These are phyloP conservation scores for Eulithis prunata DNA, from an alignment of 2,888 invertebrate genomes.

Conservation along the genomic window DNA sequence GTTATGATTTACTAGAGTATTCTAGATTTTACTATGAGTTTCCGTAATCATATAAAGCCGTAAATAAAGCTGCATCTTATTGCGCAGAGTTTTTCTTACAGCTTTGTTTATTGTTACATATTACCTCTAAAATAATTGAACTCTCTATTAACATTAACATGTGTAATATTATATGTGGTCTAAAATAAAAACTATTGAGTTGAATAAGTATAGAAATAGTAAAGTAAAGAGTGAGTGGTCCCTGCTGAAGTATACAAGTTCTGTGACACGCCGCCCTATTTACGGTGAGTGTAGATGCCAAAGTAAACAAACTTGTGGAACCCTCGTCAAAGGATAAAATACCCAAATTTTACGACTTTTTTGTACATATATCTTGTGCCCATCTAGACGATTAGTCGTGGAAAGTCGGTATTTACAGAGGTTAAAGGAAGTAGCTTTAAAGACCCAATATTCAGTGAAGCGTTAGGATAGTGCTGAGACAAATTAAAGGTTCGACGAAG, in stretches of 20 bases:
- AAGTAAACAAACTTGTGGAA: slow-evolving; percentile 42
- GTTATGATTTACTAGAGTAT: neutral
- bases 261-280: slow-evolving; percentile 30
- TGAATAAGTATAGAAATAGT: neutral
- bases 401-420: slow-evolving; percentile 9
- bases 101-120: too few species aligned
- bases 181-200: too few species aligned
- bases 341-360: slow-evolving; percentile 38
- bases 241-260: neutral
- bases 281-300: slow-evolving; percentile 35
- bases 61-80: too few species aligned
- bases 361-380: slow-evolving; percentile 24
- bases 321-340: slow-evolving; percentile 37
- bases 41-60: neutral
- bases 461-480: neutral
- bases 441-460: slow-evolving; percentile 10
- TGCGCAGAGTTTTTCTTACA: too few species aligned
- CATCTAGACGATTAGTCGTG: slow-evolving; percentile 29
- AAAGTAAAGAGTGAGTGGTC: neutral
- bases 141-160: too few species aligned
- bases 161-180: too few species aligned
- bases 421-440: slow-evolving; percentile 16
- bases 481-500: neutral
- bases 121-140: too few species aligned
- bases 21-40: slow-evolving; percentile 2